Percentiles rank a stretch among this genome's conserved stretches.
phyloP scores from a whole-genome alignment of 2,113 vertebrate genomes.

The Ursus arctos region DNA sequence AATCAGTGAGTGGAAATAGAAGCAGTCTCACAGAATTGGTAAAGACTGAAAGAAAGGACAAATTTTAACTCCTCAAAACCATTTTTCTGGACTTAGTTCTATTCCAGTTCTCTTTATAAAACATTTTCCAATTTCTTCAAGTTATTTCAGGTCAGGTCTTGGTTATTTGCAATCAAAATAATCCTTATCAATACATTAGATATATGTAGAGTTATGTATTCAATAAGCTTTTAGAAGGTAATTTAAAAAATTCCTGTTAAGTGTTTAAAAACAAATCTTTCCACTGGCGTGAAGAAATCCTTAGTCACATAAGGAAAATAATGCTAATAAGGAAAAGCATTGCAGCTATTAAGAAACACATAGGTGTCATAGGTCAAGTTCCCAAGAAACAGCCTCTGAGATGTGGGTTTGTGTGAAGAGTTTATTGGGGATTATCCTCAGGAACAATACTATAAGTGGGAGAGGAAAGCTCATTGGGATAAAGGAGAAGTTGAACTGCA shows the following conservation, averaged over 20 bases:
- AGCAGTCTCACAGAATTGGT: background rate
- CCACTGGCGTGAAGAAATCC: background rate
- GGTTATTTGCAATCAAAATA: background rate
- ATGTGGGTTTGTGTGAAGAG: background rate
- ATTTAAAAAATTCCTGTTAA: background rate
- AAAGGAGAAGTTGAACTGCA: background rate
- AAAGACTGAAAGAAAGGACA: background rate
- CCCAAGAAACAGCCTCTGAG: background rate
- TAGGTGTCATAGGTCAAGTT: background rate
- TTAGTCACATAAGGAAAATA: background rate
- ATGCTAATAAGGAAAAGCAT: background rate
- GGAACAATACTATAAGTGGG: background rate
- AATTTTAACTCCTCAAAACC: background rate
- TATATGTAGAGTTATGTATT: background rate
- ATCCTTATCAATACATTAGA: background rate
- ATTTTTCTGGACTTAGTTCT: background rate
- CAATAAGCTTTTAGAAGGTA: background rate
- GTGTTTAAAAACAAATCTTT: background rate
- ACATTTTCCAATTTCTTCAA: background rate
- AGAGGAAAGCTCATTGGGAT: background rate
- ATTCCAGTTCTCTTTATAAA: background rate
- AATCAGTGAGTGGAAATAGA: background rate
- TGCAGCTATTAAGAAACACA: background rate
- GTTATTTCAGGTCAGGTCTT: background rate
- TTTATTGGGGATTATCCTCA: background rate